Percentiles rank a stretch among this genome's conserved stretches.
phyloP scores from a whole-genome alignment of 2,113 vertebrate species.

The Daboia siamensis region DNA sequence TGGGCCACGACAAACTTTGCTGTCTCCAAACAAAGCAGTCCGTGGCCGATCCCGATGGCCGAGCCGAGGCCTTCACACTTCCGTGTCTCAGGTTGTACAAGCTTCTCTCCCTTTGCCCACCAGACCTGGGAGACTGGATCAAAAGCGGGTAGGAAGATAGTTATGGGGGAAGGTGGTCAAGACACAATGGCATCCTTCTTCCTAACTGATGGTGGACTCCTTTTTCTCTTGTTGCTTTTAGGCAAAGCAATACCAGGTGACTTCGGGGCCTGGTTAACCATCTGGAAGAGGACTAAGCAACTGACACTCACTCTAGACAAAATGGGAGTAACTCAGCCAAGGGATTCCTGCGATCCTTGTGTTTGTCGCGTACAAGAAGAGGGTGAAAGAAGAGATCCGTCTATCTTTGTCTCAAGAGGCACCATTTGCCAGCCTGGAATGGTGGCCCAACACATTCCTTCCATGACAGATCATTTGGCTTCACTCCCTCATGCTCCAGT shows the following conservation, averaged over 20 bases:
- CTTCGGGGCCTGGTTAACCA: background rate
- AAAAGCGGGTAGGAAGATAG: background rate
- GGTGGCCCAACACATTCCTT: background rate
- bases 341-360: background rate
- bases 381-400: background rate
- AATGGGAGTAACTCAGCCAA: background rate
- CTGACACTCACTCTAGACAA: background rate
- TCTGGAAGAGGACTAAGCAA: background rate
- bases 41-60: rapidly evolving
- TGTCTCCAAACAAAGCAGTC: background rate
- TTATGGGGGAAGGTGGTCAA: background rate
- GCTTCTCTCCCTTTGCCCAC: background rate
- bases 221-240: background rate
- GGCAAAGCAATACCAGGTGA: background rate
- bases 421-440: background rate
- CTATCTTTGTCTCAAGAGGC: background rate
- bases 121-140: too few relatives aligned
- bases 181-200: background rate
- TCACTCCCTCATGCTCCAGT: background rate
- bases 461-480: background rate
- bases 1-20: background rate
- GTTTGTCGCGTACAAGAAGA: background rate
- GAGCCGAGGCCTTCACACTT: too few relatives aligned
- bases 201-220: too few relatives aligned
- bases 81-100: too few relatives aligned